Conservation (phyloP, 2,888 invertebrate genomes). For the Trichogramma evanescens region DNA sequence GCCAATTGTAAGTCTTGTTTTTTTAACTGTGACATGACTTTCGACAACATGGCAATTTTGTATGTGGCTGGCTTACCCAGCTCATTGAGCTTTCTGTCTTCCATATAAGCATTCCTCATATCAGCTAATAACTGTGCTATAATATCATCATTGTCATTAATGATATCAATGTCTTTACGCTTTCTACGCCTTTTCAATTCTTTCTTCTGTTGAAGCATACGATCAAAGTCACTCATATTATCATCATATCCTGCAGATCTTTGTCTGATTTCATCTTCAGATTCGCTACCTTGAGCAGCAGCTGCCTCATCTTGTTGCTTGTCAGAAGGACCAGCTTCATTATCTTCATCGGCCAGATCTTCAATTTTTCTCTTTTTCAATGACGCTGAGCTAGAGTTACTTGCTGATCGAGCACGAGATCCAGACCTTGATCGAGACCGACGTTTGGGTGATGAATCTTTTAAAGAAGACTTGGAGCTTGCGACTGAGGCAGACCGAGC, state of each 20-base stretch:
- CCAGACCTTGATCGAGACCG: conserved; percentile 34
- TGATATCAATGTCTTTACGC: conserved; percentile 87
- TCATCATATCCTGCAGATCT: conserved; percentile 35
- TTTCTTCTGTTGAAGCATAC: conserved; percentile 81
- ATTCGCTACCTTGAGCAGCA: conserved; percentile 35
- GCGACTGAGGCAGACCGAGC: conserved; percentile 23
- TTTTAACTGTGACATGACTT: conserved; percentile 84
- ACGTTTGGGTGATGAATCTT: conserved; percentile 19
- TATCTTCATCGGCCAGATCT: conserved; percentile 35
- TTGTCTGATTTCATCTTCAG: conserved; percentile 49
- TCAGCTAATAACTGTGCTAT: conserved; percentile 84
- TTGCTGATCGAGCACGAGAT: conserved; percentile 28
- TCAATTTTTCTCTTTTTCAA: conserved; percentile 33
- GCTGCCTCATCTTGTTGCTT: conserved; percentile 46
- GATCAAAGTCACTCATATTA: conserved; percentile 86
- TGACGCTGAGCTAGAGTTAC: conserved; percentile 29
- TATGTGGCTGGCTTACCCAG: conserved; percentile 79
- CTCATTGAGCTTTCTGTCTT: conserved; percentile 83
- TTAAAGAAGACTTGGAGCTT: conserved; percentile 13
- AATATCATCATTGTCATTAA: conserved; percentile 97
- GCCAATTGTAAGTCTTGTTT: conserved; percentile 93
- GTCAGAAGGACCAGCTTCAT: conserved; percentile 49
- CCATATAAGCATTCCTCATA: conserved; percentile 90
- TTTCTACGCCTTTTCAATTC: conserved; percentile 76
- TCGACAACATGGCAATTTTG: conserved; percentile 85